phyloP scores from a whole-genome alignment of 2,888 invertebrate species.

The Cryptocephalus moraei region DNA sequence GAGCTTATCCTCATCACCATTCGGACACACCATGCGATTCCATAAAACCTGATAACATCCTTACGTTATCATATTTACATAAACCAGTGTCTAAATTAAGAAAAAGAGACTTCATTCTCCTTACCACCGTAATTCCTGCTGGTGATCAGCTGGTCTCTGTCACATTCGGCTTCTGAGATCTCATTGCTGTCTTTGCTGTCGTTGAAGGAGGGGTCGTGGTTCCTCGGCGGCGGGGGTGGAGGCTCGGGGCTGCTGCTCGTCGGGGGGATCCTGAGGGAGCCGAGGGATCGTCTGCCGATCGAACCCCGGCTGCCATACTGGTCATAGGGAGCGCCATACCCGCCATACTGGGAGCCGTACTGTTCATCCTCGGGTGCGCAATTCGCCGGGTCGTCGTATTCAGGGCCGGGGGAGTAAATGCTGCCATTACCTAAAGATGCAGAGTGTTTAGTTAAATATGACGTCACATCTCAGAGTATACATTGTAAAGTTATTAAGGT shows the following conservation, averaged over 20 bases:
- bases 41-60: too few species aligned
- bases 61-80: too few species aligned
- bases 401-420: constrained; percentile 73
- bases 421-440: constrained; percentile 56
- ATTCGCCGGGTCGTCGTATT: constrained; percentile 89
- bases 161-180: constrained; percentile 88
- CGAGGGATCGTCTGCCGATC: constrained; percentile 47
- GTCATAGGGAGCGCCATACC: constrained; percentile 77
- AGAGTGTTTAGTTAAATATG: too few species aligned
- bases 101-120: constrained; percentile 20
- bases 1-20: too few species aligned
- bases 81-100: not conserved
- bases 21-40: too few species aligned
- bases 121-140: constrained; percentile 79
- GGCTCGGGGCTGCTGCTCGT: constrained; percentile 50
- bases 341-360: constrained; percentile 75
- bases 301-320: constrained; percentile 82
- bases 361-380: constrained; percentile 87
- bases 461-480: too few species aligned
- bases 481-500: too few species aligned
- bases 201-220: constrained; percentile 78
- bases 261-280: constrained; percentile 49
- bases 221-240: constrained; percentile 67
- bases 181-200: constrained; percentile 92
- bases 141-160: constrained; percentile 67